Evolutionary conservation across 2,797 vertebrate genomes (phyloP).

Genomic region (Muraenolepis orangiensis): DNA sequence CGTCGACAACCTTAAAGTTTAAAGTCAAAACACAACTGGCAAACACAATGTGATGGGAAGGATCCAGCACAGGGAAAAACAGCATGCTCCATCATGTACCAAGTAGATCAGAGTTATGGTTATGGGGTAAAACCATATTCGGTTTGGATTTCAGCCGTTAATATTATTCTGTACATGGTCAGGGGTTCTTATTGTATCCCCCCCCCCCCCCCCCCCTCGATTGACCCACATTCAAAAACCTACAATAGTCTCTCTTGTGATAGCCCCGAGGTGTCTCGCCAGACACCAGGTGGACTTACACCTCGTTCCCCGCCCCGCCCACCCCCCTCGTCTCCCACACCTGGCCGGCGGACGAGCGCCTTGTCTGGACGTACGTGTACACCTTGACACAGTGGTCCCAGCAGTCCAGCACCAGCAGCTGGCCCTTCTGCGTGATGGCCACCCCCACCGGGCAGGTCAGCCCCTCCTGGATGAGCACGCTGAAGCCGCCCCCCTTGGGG

Average conservation of each 20-base stretch:
- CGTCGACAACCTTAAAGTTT: neutral
- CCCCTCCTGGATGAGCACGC: constrained; percentile 88
- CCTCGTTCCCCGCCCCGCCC: neutral
- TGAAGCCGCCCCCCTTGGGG: constrained; percentile 92
- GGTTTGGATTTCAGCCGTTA: neutral
- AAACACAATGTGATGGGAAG: neutral
- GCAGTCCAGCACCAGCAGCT: constrained; percentile 93
- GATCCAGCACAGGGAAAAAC: neutral
- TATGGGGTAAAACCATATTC: neutral
- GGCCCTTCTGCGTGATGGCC: constrained; percentile 92
- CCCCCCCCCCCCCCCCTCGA: too few relatives aligned
- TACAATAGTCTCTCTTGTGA: neutral
- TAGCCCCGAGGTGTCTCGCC: too few relatives aligned
- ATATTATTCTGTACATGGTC: neutral
- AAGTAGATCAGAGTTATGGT: too few relatives aligned
- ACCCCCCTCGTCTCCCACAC: constrained; percentile 10
- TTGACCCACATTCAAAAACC: neutral
- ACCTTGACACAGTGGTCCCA: constrained; percentile 99
- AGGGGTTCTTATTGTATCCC: neutral
- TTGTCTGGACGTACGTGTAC: constrained; percentile 89
- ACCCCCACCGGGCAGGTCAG: constrained; percentile 92
- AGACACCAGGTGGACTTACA: too few relatives aligned
- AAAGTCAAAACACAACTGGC: neutral
- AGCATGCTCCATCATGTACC: neutral
- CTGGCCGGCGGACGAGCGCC: constrained; percentile 77